Evolutionary conservation across 2,113 vertebrate genomes (phyloP).

Genomic region (Halichoerus grypus): DNA sequence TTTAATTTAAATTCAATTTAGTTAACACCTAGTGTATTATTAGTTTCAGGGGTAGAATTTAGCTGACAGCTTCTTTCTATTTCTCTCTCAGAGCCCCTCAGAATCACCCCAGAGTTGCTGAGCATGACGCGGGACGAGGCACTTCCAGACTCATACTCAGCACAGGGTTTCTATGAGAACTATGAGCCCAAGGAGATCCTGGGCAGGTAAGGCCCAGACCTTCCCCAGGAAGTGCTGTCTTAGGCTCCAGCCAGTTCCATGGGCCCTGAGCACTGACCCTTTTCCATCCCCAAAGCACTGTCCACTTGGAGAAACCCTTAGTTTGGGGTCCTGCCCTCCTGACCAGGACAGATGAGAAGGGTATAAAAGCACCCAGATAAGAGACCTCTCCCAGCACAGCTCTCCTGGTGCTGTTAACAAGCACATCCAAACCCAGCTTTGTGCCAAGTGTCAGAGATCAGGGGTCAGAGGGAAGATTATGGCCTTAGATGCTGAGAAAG

Average conservation of each 20-base stretch:
- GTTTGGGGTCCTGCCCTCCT: background rate
- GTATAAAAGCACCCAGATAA: no score
- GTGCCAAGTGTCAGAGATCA: background rate
- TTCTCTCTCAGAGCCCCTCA: background rate
- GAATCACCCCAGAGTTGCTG: background rate
- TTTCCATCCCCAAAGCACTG: background rate
- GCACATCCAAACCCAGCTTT: background rate
- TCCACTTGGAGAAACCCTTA: background rate
- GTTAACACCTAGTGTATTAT: background rate
- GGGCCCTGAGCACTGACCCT: background rate
- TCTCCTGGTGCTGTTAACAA: background rate
- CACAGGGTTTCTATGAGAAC: slow-evolving; percentile 96
- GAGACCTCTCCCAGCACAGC: background rate
- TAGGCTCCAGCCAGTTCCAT: background rate
- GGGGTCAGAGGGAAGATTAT: background rate
- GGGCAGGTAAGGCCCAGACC: slow-evolving; percentile 87
- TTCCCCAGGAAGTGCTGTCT: background rate
- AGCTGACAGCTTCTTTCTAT: background rate
- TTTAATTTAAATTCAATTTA: background rate
- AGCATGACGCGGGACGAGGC: slow-evolving; percentile 92
- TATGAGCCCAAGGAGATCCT: slow-evolving; percentile 97
- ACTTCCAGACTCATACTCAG: slow-evolving; percentile 91
- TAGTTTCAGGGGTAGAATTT: background rate
- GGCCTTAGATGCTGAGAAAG: background rate
- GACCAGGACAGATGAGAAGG: no score